Conservation (phyloP, 2,113 vertebrate genomes). For the Entelurus aequoreus region DNA sequence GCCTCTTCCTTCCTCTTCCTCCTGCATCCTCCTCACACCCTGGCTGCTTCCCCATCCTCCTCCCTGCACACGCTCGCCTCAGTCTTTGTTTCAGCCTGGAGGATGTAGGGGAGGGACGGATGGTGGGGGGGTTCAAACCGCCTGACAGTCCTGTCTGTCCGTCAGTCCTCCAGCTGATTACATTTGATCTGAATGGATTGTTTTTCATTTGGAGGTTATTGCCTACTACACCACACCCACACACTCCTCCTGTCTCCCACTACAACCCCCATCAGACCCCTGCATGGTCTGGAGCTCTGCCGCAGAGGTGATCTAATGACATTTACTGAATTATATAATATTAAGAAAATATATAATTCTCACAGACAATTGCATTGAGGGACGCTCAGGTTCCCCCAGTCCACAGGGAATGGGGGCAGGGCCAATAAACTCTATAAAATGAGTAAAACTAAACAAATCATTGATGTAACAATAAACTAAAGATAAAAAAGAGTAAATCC, state of each 20-base stretch:
- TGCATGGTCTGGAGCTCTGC: slow-evolving; percentile 35
- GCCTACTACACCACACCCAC: slow-evolving; percentile 7
- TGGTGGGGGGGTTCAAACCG: slow-evolving; percentile 15
- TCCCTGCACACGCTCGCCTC: slow-evolving; percentile 50
- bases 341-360: too few relatives aligned
- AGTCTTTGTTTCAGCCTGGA: slow-evolving; percentile 49
- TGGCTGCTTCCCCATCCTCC: slow-evolving; percentile 48
- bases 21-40: slow-evolving; percentile 45
- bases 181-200: slow-evolving; percentile 71
- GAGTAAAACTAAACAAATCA: too few relatives aligned
- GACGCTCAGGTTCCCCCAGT: too few relatives aligned
- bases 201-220: slow-evolving; percentile 71
- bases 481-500: neutral
- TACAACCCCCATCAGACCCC: slow-evolving; percentile 1
- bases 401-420: too few relatives aligned
- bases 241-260: neutral
- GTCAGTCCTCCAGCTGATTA: slow-evolving; percentile 60
- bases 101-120: neutral
- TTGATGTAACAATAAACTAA: slow-evolving; percentile 6
- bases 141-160: slow-evolving; percentile 56
- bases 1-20: slow-evolving; percentile 15
- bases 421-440: too few relatives aligned
- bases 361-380: too few relatives aligned
- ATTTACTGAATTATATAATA: slow-evolving; percentile 8
- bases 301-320: slow-evolving; percentile 50